Conservation (phyloP, 2,113 vertebrate species). For the cattle (Bos taurus) region ARS-UCD2.0 NC_037328.1:93081001-93081500, state of each 20-base stretch:
- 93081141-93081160: not conserved
- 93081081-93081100: not conserved
- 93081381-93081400: not conserved
- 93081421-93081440: not conserved
- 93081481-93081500: not conserved
- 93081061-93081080: not conserved
- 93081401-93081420: not conserved
- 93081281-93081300: not conserved
- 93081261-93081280: not conserved
- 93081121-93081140: not conserved
- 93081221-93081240: not conserved
- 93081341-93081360: not conserved
- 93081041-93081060: not conserved
- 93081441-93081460: not conserved
- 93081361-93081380: not conserved
- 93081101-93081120: not conserved
- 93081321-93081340: not conserved
- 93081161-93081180: not conserved
- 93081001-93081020: not conserved
- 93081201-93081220: not conserved
- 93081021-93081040: not conserved
- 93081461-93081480: not conserved
- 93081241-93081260: not conserved
- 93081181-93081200: not conserved
- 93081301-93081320: not conserved